Conservation (phyloP, 2,888 invertebrate genomes). For the Dynastes maya region DNA sequence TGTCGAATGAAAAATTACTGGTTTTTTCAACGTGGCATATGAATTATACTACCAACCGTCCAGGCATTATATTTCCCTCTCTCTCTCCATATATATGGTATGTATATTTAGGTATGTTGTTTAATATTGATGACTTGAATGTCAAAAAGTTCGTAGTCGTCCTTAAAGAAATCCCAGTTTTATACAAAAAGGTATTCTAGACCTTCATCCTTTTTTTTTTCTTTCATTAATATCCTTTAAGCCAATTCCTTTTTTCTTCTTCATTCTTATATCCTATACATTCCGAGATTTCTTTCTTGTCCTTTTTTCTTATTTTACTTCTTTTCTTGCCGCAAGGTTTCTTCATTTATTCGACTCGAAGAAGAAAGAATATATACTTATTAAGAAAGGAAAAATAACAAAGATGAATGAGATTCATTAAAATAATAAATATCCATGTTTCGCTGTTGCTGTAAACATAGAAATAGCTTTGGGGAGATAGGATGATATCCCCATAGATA, state of each 20-base stretch:
- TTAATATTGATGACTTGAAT: not conserved
- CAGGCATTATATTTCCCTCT: constrained; percentile 33
- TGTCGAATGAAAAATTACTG: constrained; percentile 57
- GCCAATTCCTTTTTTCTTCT: not conserved
- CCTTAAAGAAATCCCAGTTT: constrained; percentile 53
- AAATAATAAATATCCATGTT: constrained; percentile 26
- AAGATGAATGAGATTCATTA: constrained; percentile 41
- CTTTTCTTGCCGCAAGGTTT: constrained; percentile 16
- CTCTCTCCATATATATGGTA: not conserved
- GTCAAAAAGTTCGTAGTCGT: not conserved
- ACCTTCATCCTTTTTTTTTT: constrained; percentile 46
- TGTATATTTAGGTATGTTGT: not conserved
- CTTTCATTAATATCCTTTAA: not conserved
- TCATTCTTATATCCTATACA: not conserved
- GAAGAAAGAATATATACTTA: constrained; percentile 5
- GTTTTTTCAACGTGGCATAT: constrained; percentile 50
- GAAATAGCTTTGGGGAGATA: not conserved
- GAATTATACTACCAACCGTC: constrained; percentile 41
- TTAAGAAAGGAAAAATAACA: constrained; percentile 38
- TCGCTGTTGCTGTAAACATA: constrained; percentile 6
- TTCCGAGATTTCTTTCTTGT: not conserved
- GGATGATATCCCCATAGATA: not conserved
- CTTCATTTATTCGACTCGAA: not conserved
- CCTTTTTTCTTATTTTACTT: not conserved
- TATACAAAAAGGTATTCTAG: constrained; percentile 55